These are phyloP conservation scores for Platalea minor DNA, from an alignment of 2,797 vertebrate species.

Conservation along the genomic window DNA sequence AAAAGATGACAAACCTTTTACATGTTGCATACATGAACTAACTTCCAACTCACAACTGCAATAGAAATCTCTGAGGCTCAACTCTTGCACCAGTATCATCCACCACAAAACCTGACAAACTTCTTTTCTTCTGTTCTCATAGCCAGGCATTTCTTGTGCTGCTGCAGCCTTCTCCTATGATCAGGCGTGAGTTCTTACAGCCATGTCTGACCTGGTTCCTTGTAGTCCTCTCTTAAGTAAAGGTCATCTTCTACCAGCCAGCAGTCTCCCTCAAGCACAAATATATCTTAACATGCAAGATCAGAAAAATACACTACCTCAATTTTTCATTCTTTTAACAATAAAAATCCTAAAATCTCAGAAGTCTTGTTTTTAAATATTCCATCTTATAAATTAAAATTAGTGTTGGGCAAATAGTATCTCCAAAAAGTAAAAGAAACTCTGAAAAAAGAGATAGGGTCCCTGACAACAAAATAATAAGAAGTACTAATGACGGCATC, in stretches of 20 bases:
- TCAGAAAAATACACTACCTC: background rate
- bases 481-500: background rate
- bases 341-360: background rate
- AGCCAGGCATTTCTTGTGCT: background rate
- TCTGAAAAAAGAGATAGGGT: background rate
- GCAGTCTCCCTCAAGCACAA: background rate
- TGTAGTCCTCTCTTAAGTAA: background rate
- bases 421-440: background rate
- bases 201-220: background rate
- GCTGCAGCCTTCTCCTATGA: background rate
- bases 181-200: background rate
- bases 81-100: background rate
- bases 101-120: background rate
- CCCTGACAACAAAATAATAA: background rate
- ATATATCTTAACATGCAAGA: background rate
- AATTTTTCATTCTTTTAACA: background rate
- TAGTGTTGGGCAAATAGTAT: background rate
- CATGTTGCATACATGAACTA: accelerated
- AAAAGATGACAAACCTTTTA: background rate
- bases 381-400: background rate
- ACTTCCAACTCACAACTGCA: background rate
- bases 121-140: background rate
- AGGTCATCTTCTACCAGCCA: background rate
- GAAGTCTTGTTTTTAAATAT: background rate
- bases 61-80: background rate